Conservation (phyloP, 53 echinoderm and acorn worm species). For the Astropecten irregularis region DNA sequence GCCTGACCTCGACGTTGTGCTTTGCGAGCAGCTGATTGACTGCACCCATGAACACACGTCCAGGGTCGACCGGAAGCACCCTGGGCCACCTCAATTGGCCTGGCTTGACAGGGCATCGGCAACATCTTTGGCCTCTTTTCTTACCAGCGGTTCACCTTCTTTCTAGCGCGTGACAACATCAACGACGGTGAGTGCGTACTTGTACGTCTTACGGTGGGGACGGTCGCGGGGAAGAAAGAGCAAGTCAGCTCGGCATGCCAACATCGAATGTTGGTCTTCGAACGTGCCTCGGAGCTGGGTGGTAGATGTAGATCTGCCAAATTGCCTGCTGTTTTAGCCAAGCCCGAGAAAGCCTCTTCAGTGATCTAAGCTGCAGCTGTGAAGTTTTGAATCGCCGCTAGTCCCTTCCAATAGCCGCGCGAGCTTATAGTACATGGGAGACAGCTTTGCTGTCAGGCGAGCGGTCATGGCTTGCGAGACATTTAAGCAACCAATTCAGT, state of each 20-base stretch:
- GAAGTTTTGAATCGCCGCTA: slow-evolving; percentile 14
- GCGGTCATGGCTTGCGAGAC: neutral
- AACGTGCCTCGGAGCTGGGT: slow-evolving; percentile 7
- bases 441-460: neutral
- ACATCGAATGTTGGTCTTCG: too few relatives aligned
- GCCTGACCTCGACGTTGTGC: too few relatives aligned
- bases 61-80: neutral
- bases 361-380: neutral
- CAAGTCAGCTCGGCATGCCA: neutral
- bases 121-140: too few relatives aligned
- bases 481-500: neutral
- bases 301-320: neutral
- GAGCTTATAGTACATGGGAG: neutral
- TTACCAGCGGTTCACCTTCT: slow-evolving; percentile 25
- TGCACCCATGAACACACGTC: too few relatives aligned
- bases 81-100: neutral
- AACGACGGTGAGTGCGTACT: too few relatives aligned
- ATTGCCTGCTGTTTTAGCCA: too few relatives aligned
- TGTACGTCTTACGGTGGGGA: too few relatives aligned
- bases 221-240: slow-evolving; percentile 10
- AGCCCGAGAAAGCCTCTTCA: slow-evolving; percentile 7
- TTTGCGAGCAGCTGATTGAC: too few relatives aligned
- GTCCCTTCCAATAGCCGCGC: slow-evolving; percentile 3
- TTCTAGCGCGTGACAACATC: too few relatives aligned
- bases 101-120: too few relatives aligned